Conservation (phyloP, 2,888 invertebrate species). For the Melanargia galathea region DNA sequence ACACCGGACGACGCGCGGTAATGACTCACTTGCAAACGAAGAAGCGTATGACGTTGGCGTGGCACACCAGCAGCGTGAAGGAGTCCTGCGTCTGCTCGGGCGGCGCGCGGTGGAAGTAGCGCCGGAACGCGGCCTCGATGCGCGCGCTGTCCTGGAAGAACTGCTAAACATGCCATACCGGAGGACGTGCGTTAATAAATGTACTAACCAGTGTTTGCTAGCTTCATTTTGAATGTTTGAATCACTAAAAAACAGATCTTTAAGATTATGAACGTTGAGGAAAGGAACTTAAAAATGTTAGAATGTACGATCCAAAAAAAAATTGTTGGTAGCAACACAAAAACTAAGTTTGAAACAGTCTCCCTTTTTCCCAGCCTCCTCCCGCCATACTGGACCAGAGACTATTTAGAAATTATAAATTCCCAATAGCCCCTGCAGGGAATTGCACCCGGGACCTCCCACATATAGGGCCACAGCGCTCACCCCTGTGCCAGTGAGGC, state of each 20-base stretch:
- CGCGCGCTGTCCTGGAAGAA: constrained; percentile 95
- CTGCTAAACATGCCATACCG: constrained; percentile 85
- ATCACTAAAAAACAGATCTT: neutral
- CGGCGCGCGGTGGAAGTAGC: constrained; percentile 95
- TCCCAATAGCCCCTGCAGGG: too few relatives aligned
- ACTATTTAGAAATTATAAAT: too few relatives aligned
- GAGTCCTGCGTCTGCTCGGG: constrained; percentile 90
- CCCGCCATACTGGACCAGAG: too few relatives aligned
- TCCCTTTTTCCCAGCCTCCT: too few relatives aligned
- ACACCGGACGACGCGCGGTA: neutral
- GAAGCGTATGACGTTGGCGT: constrained; percentile 98
- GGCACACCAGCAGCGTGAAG: constrained; percentile 96
- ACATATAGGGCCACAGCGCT: too few relatives aligned
- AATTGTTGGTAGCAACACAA: too few relatives aligned
- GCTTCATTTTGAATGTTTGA: neutral
- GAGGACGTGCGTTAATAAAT: constrained; percentile 48
- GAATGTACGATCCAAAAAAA: too few relatives aligned
- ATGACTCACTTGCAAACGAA: constrained; percentile 91
- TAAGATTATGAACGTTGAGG: too few relatives aligned
- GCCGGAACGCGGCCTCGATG: constrained; percentile 97
- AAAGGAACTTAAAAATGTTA: too few relatives aligned
- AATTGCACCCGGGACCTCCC: too few relatives aligned
- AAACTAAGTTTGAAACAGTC: too few relatives aligned
- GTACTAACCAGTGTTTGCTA: constrained; percentile 52
- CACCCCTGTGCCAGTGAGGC: too few relatives aligned